phyloP scores from a whole-genome alignment of 2,888 invertebrate genomes.

The Tupiocoris notatus region DNA sequence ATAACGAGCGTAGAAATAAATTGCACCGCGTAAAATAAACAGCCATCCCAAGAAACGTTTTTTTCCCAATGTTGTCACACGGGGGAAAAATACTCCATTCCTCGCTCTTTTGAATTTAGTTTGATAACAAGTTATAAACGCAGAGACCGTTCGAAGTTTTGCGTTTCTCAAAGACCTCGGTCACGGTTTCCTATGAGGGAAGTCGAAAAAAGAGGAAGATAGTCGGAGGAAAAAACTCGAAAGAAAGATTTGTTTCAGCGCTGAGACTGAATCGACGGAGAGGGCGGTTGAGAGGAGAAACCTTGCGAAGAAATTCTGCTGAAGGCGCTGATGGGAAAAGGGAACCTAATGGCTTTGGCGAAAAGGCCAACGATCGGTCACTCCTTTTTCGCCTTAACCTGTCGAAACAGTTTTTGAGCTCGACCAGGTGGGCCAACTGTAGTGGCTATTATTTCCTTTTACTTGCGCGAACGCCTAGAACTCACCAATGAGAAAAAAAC shows the following conservation, averaged over 20 bases:
- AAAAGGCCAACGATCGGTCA: conserved; percentile 25
- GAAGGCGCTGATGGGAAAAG: not conserved
- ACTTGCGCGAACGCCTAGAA: not conserved
- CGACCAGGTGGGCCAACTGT: not conserved
- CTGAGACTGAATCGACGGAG: not conserved
- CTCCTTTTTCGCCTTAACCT: conserved; percentile 15
- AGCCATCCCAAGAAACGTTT: no score
- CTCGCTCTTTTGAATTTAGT: not conserved
- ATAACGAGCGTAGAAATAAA: no score
- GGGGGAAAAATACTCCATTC: not conserved
- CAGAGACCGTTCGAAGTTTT: not conserved
- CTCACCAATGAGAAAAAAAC: not conserved
- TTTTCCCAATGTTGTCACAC: no score
- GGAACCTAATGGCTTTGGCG: conserved; percentile 18
- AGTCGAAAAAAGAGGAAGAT: not conserved
- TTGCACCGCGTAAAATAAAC: no score
- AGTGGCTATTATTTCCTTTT: not conserved
- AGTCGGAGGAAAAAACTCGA: not conserved
- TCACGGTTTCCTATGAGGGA: not conserved
- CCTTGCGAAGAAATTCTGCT: not conserved
- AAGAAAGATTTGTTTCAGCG: not conserved
- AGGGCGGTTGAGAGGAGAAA: not conserved
- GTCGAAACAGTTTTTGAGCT: conserved; percentile 24
- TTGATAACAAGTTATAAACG: not conserved
- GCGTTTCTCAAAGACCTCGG: not conserved